Percentiles rank a stretch among this genome's conserved stretches.
Evolutionary conservation across 2,797 vertebrate genomes (phyloP).

Genomic region (Fistularia commersonii): DNA sequence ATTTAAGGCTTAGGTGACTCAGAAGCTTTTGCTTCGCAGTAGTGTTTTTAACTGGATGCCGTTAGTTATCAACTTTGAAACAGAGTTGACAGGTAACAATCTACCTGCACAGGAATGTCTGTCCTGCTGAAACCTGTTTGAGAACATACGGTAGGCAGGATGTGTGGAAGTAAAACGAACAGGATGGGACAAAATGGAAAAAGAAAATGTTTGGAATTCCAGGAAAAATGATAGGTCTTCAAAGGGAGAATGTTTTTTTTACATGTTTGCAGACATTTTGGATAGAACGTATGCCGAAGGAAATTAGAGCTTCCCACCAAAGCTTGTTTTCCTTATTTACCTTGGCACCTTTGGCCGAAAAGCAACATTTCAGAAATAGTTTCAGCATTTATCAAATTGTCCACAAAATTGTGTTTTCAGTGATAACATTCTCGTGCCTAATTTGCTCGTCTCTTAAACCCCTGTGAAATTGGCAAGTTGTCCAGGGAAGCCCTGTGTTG

Average conservation of each 20-base stretch:
- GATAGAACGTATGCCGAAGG: constrained; percentile 35
- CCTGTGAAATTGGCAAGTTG: too few relatives aligned
- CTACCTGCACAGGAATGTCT: constrained; percentile 51
- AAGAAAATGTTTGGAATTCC: constrained; percentile 3
- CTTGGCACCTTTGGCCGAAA: too few relatives aligned
- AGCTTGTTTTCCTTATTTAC: too few relatives aligned
- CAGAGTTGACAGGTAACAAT: constrained; percentile 2
- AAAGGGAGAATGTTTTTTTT: constrained; percentile 35
- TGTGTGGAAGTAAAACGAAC: constrained; percentile 26
- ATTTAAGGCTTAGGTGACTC: too few relatives aligned
- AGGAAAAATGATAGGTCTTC: constrained; percentile 39
- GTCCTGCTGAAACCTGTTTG: constrained; percentile 57
- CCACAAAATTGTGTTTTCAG: too few relatives aligned
- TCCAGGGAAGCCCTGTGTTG: too few relatives aligned
- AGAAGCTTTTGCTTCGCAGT: neutral
- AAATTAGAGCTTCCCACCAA: too few relatives aligned
- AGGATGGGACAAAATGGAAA: constrained; percentile 8
- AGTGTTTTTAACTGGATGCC: neutral
- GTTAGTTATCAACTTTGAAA: constrained; percentile 6
- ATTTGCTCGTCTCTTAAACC: too few relatives aligned
- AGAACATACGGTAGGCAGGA: constrained; percentile 6
- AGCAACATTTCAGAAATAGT: too few relatives aligned
- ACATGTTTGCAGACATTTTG: constrained; percentile 21
- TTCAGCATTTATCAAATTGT: too few relatives aligned
- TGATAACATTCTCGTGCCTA: too few relatives aligned